Evolutionary conservation across 2,888 invertebrate species (phyloP), one percentile per base, ranked within the genome.

Genomic region (Mantis religiosa): DNA sequence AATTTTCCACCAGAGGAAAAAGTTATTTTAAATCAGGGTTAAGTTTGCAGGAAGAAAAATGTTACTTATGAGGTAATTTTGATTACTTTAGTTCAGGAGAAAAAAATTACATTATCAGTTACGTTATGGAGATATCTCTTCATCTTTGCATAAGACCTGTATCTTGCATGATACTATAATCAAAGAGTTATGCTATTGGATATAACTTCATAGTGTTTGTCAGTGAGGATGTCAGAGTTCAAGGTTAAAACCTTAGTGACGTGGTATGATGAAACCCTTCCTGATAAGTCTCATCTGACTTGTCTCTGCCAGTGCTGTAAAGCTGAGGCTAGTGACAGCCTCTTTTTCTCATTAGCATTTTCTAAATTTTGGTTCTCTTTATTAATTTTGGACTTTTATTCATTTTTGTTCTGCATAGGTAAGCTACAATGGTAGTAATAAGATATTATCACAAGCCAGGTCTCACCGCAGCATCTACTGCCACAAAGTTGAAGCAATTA

Each of bases 391-490:
- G 54, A 71, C 20, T 71, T 71, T 2, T 71, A 71, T 6, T n/a
- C 54, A 15, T 71, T 71, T 71, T 71, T 71, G 15, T 71, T 20
- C 20, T 71, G 20, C 15, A 20, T 25, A 71, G 54, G 54, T 71
- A 71, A 71, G 15, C 6, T 25, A 71, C 54, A 71, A 91, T 91
- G 91, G 90, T 87, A 34, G 90, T 92, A 20, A 89, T 91, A 34
- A 90, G 92, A 81, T 91, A 91, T 82, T 93, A 92, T 90, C 90
- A 91, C 84, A 90, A 90, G 25, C 92, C 92, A 0, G 93, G 92
- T 27, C 90, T 92, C 14, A 91, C 92, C 88, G 85, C 91, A n/a
- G 92, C 92, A 81, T 91, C 90, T 28, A 90, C 90, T 12, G 88
- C 90, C 0, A 91, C 91, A 27, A 92, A 92, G 87, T 90, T 92